Conservation (phyloP, 1,140 invertebrate species). For the Diprion similis region DNA sequence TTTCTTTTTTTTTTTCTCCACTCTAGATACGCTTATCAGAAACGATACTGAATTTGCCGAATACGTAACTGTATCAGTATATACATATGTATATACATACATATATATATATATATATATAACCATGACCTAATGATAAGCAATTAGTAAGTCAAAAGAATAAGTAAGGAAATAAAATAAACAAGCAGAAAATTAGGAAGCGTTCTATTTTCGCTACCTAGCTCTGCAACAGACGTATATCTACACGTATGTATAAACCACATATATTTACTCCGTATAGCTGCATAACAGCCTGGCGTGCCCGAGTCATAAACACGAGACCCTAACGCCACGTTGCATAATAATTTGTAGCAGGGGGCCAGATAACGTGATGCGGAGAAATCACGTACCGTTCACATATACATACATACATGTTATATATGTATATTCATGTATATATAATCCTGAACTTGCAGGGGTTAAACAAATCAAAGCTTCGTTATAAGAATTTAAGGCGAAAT, state of each 20-base stretch:
- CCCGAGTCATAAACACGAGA: background rate
- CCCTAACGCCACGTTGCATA: constrained; percentile 1
- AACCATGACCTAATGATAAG: background rate
- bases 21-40: too few relatives aligned
- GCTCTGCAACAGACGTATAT: constrained; percentile 2
- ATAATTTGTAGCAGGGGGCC: background rate
- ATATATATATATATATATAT: constrained; percentile 4
- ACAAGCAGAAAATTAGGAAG: too few relatives aligned
- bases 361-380: background rate
- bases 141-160: too few relatives aligned
- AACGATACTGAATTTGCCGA: too few relatives aligned
- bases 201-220: background rate
- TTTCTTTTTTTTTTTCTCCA: too few relatives aligned
- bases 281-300: background rate
- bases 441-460: too few relatives aligned
- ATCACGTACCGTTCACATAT: background rate
- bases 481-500: too few relatives aligned
- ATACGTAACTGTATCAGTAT: background rate
- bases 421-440: too few relatives aligned
- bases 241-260: background rate
- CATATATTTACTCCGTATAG: background rate
- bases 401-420: too few relatives aligned
- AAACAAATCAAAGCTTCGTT: too few relatives aligned
- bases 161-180: too few relatives aligned
- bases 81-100: background rate